Percentiles rank a stretch among this genome's conserved stretches.
Conservation (phyloP, 2,797 vertebrate species). For the Gobionotothen gibberifrons region DNA sequence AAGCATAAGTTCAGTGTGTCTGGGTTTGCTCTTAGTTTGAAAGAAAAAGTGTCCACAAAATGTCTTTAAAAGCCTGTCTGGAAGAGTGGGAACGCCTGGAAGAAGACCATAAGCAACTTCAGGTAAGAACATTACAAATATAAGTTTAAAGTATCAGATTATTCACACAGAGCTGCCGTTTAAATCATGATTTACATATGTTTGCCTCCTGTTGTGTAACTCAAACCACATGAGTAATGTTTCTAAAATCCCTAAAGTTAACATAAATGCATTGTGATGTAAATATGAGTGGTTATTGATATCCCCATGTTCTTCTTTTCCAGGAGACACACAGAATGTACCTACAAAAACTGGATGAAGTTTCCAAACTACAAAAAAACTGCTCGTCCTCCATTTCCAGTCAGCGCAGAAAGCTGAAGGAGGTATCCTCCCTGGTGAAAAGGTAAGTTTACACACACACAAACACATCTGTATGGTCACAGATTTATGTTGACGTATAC, state of each 20-base stretch:
- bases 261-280: not conserved
- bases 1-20: constrained; percentile 5
- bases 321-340: constrained; percentile 93
- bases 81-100: constrained; percentile 90
- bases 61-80: constrained; percentile 77
- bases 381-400: constrained; percentile 86
- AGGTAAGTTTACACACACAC: constrained; percentile 75
- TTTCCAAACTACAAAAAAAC: constrained; percentile 89
- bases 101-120: constrained; percentile 87
- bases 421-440: constrained; percentile 82
- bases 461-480: not conserved
- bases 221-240: not conserved
- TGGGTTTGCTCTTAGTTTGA: not conserved
- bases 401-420: constrained; percentile 88
- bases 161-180: not conserved
- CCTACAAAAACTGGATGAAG: constrained; percentile 91
- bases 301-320: not conserved
- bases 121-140: constrained; percentile 82
- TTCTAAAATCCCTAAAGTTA: not conserved
- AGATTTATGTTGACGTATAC: not conserved
- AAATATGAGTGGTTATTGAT: not conserved
- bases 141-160: not conserved
- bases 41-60: constrained; percentile 39
- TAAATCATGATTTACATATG: no score
- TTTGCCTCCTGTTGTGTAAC: not conserved